Evolutionary conservation across 2,888 invertebrate species (phyloP), one percentile per base, ranked within the genome.

Genomic region (Bhutanitis thaidina): DNA sequence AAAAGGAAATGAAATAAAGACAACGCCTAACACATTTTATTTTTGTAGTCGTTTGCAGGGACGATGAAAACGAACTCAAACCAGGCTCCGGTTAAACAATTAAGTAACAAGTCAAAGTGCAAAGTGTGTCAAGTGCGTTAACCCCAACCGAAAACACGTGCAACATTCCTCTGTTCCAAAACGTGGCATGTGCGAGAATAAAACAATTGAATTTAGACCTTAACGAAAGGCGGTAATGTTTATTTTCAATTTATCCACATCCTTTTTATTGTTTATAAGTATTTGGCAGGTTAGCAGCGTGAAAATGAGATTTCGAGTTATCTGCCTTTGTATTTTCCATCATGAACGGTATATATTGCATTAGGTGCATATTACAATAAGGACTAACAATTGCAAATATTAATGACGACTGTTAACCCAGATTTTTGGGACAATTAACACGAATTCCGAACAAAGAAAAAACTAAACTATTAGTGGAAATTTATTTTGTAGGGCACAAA

Each of bases 71-170:
- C 52, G 43, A 52, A 47, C 34, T 52, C 43, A 34, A 27, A 16
- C 10, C 32, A 13, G n/a, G 43, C 47, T 43, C 38, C 43, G 43
- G 47, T 54, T 51, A 67, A 74, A 69, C 67, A 73, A 69, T 64
- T 64, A 71, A 65, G 59, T 64, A 62, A 65, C 62, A 65, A 77
- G 75, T 76, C 76, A 78, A 79, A 83, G 75, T 78, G 80, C 80
- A 80, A 69, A 69, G 62, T 67, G 54, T 74, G 79, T 74, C 72
- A 69, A 75, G 80, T 74, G 69, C 80, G 69, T 75, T 83, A 65
- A 86, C 81, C 86, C 71, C 72, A 59, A 56, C 60, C 67, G 69
- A 79, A 77, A 65, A 64, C 62, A 66, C 79, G 82, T 82, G 83
- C 84, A 82, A 81, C 69, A 71, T 49, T 55, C 48, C 53, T 36